Evolutionary conservation across 2,113 vertebrate species (phyloP).

Genomic region (Tympanuchus pallidicinctus): DNA sequence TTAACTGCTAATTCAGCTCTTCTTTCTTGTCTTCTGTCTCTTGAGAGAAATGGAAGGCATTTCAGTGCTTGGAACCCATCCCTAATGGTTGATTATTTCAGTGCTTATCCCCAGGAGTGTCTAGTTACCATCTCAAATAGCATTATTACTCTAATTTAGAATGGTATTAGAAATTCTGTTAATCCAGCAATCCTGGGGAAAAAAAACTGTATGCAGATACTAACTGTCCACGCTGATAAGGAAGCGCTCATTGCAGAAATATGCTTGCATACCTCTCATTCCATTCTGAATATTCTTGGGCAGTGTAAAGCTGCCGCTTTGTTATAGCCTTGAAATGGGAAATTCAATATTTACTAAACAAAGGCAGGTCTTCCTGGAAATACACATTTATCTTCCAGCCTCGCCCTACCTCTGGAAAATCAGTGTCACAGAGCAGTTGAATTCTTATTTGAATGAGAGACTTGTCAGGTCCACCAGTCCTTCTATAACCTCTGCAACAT

Average conservation of each 20-base stretch:
- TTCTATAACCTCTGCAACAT: neutral
- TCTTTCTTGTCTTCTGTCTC: slow-evolving; percentile 45
- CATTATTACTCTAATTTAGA: neutral
- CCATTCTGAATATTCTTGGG: neutral
- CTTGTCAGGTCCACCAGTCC: neutral
- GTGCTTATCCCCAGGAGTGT: neutral
- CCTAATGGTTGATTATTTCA: slow-evolving; percentile 2
- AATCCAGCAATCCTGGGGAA: neutral
- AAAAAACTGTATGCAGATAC: neutral
- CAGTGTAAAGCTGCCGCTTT: neutral
- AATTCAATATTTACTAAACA: slow-evolving; percentile 44
- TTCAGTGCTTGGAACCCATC: slow-evolving; percentile 10
- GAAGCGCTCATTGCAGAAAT: slow-evolving; percentile 24
- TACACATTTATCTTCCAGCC: neutral
- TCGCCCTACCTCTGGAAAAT: neutral
- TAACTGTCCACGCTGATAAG: neutral
- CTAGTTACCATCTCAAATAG: neutral
- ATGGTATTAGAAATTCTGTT: neutral
- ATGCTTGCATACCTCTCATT: neutral
- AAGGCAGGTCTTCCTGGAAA: neutral
- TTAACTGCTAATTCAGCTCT: slow-evolving; percentile 46
- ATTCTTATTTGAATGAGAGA: neutral
- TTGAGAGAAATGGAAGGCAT: neutral
- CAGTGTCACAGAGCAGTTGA: neutral
- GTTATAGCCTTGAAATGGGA: slow-evolving; percentile 8